Evolutionary conservation across 2,888 invertebrate species (phyloP).

Genomic region (Gastrophysa polygoni): DNA sequence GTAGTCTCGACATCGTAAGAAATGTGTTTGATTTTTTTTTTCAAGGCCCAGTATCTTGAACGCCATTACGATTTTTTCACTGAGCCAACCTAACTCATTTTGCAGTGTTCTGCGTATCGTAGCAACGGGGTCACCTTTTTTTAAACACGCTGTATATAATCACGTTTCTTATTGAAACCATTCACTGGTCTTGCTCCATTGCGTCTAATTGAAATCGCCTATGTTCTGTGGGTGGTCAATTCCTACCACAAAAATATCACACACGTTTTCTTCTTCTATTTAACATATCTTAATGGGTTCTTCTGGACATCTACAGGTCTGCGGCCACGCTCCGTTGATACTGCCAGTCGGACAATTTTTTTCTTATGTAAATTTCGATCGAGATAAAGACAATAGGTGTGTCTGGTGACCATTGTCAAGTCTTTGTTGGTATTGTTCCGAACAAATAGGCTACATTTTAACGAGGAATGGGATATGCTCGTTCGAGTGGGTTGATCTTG

Average conservation of each 20-base stretch:
- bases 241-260: background rate
- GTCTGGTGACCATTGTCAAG: slow-evolving; percentile 23
- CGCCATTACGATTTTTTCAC: too few relatives aligned
- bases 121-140: background rate
- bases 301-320: background rate
- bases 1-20: too few relatives aligned
- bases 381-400: slow-evolving; percentile 28
- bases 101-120: too few relatives aligned
- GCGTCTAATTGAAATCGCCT: slow-evolving; percentile 1
- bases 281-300: background rate
- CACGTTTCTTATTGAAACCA: background rate
- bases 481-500: background rate
- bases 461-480: background rate
- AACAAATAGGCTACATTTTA: slow-evolving; percentile 1
- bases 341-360: slow-evolving; percentile 10
- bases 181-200: background rate
- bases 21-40: too few relatives aligned
- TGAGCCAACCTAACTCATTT: too few relatives aligned
- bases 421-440: slow-evolving; percentile 14
- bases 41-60: too few relatives aligned
- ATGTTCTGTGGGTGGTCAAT: background rate
- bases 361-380: slow-evolving; percentile 27
- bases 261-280: background rate
- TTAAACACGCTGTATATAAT: background rate
- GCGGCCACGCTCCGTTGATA: background rate